Evolutionary conservation across 2,797 vertebrate species (phyloP).

Genomic region (Chlorospingus semifuscus): DNA sequence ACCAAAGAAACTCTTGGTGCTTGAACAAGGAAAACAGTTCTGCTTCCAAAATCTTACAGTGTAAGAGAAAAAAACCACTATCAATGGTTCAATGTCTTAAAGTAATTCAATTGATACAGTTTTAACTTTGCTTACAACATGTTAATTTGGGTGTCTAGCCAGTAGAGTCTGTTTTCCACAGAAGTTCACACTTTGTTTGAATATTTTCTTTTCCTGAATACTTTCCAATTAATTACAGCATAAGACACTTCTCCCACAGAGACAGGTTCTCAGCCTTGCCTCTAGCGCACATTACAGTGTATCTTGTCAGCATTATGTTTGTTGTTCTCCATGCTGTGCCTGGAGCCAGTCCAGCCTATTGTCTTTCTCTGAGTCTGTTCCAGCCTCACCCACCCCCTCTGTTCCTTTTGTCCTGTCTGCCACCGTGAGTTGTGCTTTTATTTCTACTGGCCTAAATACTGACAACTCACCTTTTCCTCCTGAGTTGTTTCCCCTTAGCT

Average conservation of each 20-base stretch:
- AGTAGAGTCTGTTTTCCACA: background rate
- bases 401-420: background rate
- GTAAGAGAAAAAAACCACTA: background rate
- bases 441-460: background rate
- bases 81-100: background rate
- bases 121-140: background rate
- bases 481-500: background rate
- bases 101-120: background rate
- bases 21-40: background rate
- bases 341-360: background rate
- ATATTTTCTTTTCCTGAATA: background rate
- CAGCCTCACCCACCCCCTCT: background rate
- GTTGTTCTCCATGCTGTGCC: background rate
- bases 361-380: background rate
- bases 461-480: background rate
- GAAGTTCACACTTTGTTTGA: background rate
- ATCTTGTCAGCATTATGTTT: background rate
- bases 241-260: background rate
- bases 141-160: background rate
- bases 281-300: background rate
- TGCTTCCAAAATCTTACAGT: background rate
- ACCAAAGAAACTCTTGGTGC: background rate
- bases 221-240: conserved; percentile 10
- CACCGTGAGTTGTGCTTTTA: background rate
- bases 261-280: background rate